These are phyloP conservation scores for Aphaenogaster floridana DNA, from an alignment of 1,140 invertebrate genomes.

Conservation along the genomic window DNA sequence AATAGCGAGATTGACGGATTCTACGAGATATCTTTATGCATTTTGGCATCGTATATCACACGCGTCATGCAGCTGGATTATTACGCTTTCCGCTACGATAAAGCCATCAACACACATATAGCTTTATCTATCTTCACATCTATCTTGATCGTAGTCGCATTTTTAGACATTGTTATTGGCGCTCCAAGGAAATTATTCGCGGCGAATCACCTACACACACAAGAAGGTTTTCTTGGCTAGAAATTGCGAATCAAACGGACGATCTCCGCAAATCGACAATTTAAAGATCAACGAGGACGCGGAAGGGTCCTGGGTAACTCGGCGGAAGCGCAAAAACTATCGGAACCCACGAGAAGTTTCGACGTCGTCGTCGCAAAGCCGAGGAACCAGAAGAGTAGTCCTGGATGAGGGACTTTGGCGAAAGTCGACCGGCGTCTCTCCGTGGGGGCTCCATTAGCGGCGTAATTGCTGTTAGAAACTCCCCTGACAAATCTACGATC, in stretches of 20 bases:
- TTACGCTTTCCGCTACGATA: not conserved
- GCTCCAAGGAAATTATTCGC: conserved; percentile 35
- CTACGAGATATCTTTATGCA: not conserved
- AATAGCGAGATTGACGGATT: conserved; percentile 28
- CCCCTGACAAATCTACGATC: conserved; percentile 81
- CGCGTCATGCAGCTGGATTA: not conserved
- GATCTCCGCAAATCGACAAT: conserved; percentile 63
- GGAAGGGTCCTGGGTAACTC: not conserved
- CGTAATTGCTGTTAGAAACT: conserved; percentile 84
- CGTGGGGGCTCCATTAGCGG: conserved; percentile 81
- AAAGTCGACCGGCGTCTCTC: conserved; percentile 79
- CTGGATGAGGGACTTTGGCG: conserved; percentile 64
- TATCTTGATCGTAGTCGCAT: not conserved
- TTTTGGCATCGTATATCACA: not conserved
- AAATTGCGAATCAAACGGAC: conserved; percentile 50
- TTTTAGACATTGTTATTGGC: conserved; percentile 2
- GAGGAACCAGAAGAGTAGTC: conserved; percentile 23
- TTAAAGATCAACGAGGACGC: conserved; percentile 56
- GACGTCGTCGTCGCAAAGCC: conserved; percentile 56
- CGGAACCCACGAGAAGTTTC: conserved; percentile 62
- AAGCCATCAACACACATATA: not conserved
- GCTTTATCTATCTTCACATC: not conserved
- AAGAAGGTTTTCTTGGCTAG: not conserved
- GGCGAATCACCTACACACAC: not conserved
- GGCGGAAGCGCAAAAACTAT: conserved; percentile 50